Evolutionary conservation across 2,113 vertebrate genomes (phyloP).

Genomic region (Saguinus imperator): DNA sequence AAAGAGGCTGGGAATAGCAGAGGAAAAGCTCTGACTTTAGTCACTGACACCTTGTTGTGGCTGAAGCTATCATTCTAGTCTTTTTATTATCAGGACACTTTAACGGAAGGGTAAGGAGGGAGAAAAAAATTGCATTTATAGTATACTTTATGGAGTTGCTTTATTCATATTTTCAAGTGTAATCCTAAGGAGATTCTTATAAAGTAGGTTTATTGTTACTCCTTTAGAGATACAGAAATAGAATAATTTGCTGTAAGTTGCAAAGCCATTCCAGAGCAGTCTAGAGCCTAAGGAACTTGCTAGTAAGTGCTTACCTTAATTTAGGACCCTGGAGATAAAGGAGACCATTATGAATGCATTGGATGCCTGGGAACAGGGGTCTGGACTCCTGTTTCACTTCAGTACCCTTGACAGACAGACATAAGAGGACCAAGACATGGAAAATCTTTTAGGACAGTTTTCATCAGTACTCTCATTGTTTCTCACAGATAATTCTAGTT

Average conservation of each 20-base stretch:
- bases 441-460: neutral
- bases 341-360: neutral
- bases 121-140: neutral
- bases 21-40: neutral
- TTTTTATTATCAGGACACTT: neutral
- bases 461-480: neutral
- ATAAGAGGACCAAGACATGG: neutral
- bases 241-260: slow-evolving; percentile 9
- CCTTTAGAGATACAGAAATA: neutral
- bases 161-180: neutral
- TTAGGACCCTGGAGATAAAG: neutral
- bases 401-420: neutral
- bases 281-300: neutral
- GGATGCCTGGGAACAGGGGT: neutral
- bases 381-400: neutral
- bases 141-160: neutral
- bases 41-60: neutral
- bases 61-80: neutral
- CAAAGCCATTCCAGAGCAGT: neutral
- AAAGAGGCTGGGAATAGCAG: neutral
- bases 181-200: neutral
- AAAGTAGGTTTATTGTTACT: neutral
- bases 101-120: neutral
- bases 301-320: neutral
- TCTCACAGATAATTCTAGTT: neutral